These are phyloP conservation scores for Channa maculata DNA, from an alignment of 2,113 vertebrate species.

Conservation along the genomic window DNA sequence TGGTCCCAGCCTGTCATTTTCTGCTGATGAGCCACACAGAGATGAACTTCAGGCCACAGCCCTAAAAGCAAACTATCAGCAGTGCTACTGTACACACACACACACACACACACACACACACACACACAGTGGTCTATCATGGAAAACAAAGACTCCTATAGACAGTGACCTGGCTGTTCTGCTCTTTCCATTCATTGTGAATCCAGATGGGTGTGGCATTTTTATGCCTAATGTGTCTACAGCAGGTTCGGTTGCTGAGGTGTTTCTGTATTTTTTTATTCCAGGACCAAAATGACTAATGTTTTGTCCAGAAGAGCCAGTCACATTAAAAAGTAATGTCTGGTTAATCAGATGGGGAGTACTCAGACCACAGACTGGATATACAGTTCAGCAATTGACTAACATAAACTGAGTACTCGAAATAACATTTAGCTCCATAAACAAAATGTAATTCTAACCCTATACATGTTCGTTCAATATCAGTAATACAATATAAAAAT, in stretches of 20 bases:
- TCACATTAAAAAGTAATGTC: too few relatives aligned
- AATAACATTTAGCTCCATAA: too few relatives aligned
- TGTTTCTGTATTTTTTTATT: constrained; percentile 12
- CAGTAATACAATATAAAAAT: neutral
- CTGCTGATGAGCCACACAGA: constrained; percentile 75
- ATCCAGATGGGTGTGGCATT: constrained; percentile 63
- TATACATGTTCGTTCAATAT: neutral
- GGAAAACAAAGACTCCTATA: constrained; percentile 73
- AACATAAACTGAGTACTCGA: too few relatives aligned
- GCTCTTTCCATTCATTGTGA: constrained; percentile 70
- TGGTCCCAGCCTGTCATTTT: constrained; percentile 55
- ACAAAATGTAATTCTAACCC: too few relatives aligned
- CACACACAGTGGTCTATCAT: constrained; percentile 48
- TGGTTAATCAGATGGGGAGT: too few relatives aligned
- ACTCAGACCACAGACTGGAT: too few relatives aligned
- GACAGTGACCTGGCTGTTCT: constrained; percentile 48
- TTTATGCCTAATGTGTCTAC: constrained; percentile 45
- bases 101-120: constrained; percentile 15
- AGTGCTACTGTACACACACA: constrained; percentile 45
- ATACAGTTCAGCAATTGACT: too few relatives aligned
- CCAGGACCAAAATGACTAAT: neutral
- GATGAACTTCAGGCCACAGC: constrained; percentile 68
- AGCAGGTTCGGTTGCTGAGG: constrained; percentile 22
- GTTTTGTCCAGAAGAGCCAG: too few relatives aligned
- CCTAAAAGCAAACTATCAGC: constrained; percentile 74